phyloP scores from a whole-genome alignment of 2,113 vertebrate genomes.

The Nesogale talazaci region DNA sequence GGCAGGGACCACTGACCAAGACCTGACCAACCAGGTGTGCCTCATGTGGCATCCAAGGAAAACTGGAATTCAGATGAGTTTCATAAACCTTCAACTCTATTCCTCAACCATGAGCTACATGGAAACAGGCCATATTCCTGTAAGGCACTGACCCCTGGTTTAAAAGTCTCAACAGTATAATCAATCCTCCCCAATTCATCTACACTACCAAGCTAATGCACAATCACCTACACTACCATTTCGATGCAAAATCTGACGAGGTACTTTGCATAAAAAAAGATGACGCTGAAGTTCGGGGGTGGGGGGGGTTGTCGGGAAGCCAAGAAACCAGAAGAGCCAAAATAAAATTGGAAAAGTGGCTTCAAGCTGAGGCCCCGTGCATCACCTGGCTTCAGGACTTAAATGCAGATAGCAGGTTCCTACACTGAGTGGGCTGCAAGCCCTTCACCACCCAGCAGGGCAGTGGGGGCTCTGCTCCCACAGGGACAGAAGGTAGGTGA shows the following conservation, averaged over 20 bases:
- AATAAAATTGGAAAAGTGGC: accelerated
- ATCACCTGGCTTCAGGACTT: not conserved
- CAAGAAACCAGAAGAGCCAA: not conserved
- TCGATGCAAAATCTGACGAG: not conserved
- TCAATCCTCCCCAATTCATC: not conserved
- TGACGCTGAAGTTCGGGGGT: not conserved
- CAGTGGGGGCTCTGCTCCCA: too few relatives aligned
- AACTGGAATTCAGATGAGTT: too few relatives aligned
- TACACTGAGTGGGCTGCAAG: too few relatives aligned
- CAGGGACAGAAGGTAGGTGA: too few relatives aligned
- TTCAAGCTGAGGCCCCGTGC: too few relatives aligned
- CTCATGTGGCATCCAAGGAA: too few relatives aligned
- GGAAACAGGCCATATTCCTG: not conserved
- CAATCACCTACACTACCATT: too few relatives aligned
- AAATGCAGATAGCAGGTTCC: not conserved
- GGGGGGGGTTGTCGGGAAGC: too few relatives aligned
- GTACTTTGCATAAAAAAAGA: not conserved
- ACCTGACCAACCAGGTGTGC: too few relatives aligned
- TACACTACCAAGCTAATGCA: accelerated
- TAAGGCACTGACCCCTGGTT: not conserved
- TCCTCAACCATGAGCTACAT: not conserved
- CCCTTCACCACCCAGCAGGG: too few relatives aligned
- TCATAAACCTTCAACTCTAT: too few relatives aligned
- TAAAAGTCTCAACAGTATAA: not conserved
- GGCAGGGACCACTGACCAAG: too few relatives aligned